These are phyloP conservation scores for Teleogryllus oceanicus DNA, from an alignment of 2,888 invertebrate genomes.

Conservation along the genomic window DNA sequence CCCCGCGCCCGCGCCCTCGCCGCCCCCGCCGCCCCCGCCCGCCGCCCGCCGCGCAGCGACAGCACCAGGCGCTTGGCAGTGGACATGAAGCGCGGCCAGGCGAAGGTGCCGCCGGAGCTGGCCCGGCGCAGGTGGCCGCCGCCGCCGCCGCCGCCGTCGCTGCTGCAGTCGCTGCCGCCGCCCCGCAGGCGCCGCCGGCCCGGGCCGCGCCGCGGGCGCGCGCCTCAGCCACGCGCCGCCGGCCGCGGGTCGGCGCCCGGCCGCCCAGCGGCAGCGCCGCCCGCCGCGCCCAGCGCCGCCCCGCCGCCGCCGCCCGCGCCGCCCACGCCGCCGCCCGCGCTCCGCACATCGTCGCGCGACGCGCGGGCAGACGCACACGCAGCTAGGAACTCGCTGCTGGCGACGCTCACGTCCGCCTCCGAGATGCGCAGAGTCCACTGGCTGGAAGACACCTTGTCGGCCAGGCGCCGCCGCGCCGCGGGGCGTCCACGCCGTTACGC, in stretches of 20 bases:
- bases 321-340: background rate
- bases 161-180: background rate
- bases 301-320: no score
- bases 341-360: conserved; percentile 4
- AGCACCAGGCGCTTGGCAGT: conserved; percentile 62
- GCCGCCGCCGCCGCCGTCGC: conserved; percentile 24
- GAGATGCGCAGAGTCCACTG: background rate
- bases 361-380: background rate
- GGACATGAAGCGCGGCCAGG: conserved; percentile 53
- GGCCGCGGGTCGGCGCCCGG: no score
- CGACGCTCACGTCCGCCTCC: conserved; percentile 2
- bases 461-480: background rate
- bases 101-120: background rate
- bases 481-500: conserved; percentile 12
- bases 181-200: conserved; percentile 12
- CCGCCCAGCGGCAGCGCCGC: no score
- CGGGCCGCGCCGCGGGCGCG: conserved; percentile 12
- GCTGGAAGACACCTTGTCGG: background rate
- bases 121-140: conserved; percentile 26
- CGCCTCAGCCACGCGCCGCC: background rate
- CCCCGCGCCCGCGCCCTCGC: conserved; percentile 44
- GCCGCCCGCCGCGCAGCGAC: conserved; percentile 55
- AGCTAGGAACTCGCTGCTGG: conserved; percentile 1
- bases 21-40: conserved; percentile 42
- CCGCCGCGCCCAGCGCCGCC: no score